Base-by-base conservation (phyloP, 2,797 vertebrate genomes). In the Cygnus olor region DNA sequence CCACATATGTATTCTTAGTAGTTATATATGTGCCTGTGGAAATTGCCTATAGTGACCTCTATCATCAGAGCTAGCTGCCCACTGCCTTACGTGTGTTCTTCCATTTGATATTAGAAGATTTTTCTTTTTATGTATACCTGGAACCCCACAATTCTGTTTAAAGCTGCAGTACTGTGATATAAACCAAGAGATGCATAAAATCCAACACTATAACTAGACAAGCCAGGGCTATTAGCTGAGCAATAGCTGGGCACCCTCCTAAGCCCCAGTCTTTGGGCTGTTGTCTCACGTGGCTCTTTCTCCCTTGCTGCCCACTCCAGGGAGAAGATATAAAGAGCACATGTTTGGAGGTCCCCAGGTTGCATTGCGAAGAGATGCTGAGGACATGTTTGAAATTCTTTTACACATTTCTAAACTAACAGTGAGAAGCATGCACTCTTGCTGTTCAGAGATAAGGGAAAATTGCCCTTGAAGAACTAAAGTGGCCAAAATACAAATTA, bases 371-470 rank as follows among this genome's bases (percentile, higher is more conserved):
- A 93, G 34, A 28, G 10, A 40, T 8, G 57, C 58, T 40, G 56
- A 91, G 56, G 51, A 25, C 27, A 0, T 53, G 54, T 79, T 49
- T 90, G 72, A 61, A 85, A 90, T 87, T 85, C 80, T 85, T 85
- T 16, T 15, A 21, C 21, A 20, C 24, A 6, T 83, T 94, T 85
- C 65, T 89, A 47, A 87, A 82, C 49, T 61, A 80, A 47, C 69
- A 64, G 25, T 14, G 61, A 82, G 61, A 78, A 71, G 32, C 11
- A 27, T 10, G 57, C 3, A 54, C 5, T 80, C 74, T 70, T 80
- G 53, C 57, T 80, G 32, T 45, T 80, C n/a, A 65, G 72, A 92
- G 82, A 79, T 91, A 95, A 89, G 71, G 79, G 47, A 38, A 78
- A 80, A 74, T 34, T 54, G 40, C 36, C 53, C 65, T 78, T 40